These are phyloP conservation scores for Erythrolamprus reginae DNA, from an alignment of 2,113 vertebrate genomes.

Conservation along the genomic window DNA sequence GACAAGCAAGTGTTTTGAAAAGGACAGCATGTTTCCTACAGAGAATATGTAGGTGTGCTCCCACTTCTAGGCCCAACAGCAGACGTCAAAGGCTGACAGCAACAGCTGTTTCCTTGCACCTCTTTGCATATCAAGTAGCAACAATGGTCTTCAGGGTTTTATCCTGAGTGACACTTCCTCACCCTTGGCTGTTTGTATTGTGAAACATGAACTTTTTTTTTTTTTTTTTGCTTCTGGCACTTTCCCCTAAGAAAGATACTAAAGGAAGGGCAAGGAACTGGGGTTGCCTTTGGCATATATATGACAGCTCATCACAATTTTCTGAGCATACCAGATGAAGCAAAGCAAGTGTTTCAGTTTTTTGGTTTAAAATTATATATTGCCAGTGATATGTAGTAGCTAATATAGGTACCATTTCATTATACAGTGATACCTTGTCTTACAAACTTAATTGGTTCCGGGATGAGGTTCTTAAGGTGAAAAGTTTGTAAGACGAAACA, in stretches of 20 bases:
- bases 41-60: conserved; percentile 49
- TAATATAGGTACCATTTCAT: not conserved
- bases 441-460: too few relatives aligned
- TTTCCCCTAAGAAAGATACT: conserved; percentile 22
- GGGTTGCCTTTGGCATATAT: conserved; percentile 16
- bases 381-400: not conserved
- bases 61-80: conserved; percentile 37
- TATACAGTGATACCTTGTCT: too few relatives aligned
- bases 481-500: too few relatives aligned
- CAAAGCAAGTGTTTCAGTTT: not conserved
- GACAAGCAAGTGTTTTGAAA: conserved; percentile 28
- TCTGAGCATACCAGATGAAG: not conserved
- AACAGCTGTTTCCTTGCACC: conserved; percentile 50
- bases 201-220: not conserved
- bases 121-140: conserved; percentile 45
- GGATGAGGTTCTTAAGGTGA: too few relatives aligned
- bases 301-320: conserved; percentile 40
- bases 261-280: conserved; percentile 7
- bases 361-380: not conserved
- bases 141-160: conserved; percentile 19
- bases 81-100: conserved; percentile 39
- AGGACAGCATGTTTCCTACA: conserved; percentile 17
- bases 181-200: conserved; percentile 34
- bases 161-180: conserved; percentile 29
- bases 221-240: conserved; percentile 15